Percentiles rank a stretch among this genome's conserved stretches.
Evolutionary conservation across 2,888 invertebrate genomes (phyloP).

Genomic region (Herminia tarsipennalis): DNA sequence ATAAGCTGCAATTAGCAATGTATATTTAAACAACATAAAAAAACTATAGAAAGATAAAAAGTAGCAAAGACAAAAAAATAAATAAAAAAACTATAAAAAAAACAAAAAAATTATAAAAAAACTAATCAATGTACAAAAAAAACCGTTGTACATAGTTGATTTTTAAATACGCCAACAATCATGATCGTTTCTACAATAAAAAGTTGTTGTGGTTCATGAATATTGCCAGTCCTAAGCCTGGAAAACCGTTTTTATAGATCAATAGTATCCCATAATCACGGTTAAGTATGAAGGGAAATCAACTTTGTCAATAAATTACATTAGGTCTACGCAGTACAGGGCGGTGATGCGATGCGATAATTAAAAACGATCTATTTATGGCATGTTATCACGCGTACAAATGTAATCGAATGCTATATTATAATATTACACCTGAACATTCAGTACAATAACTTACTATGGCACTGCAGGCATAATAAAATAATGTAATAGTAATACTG

Average conservation of each 20-base stretch:
- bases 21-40: no score
- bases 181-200: no score
- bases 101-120: background rate
- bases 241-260: background rate
- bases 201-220: no score
- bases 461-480: background rate
- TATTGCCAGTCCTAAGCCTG: background rate
- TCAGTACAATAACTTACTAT: no score
- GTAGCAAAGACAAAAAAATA: no score
- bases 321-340: background rate
- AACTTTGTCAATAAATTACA: background rate
- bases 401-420: background rate
- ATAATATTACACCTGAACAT: background rate
- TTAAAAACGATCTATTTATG: background rate
- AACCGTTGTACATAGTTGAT: no score
- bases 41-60: no score
- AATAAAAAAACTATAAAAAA: background rate
- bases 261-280: no score
- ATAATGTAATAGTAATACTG: background rate
- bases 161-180: background rate
- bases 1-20: constrained; percentile 8
- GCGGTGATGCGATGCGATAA: background rate
- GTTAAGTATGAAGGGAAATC: background rate
- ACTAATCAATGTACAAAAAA: background rate
- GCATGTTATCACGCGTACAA: background rate